phyloP scores from a whole-genome alignment of 2,113 vertebrate genomes.

The Acinonyx jubatus region DNA sequence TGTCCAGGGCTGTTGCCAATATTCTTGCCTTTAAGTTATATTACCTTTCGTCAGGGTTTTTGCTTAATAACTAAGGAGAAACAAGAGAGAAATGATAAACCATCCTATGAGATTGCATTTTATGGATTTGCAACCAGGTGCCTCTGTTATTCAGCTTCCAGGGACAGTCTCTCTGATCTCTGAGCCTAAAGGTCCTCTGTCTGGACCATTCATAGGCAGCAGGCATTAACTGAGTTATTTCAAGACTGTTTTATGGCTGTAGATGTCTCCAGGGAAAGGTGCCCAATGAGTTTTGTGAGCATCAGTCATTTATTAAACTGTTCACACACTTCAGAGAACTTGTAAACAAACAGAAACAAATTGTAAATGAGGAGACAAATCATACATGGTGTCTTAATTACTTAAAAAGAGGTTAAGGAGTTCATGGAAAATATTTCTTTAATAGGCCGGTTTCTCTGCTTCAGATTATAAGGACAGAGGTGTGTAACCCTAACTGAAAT shows the following conservation, averaged over 20 bases:
- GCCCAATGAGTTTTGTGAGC: not conserved
- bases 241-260: conserved; percentile 20
- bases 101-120: not conserved
- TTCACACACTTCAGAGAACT: conserved; percentile 10
- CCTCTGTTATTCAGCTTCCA: not conserved
- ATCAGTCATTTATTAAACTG: conserved; percentile 35
- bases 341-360: not conserved
- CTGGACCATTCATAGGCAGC: not conserved
- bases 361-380: conserved; percentile 26
- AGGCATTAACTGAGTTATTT: conserved; percentile 39
- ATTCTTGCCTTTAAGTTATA: not conserved
- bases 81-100: not conserved
- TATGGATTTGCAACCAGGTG: conserved; percentile 7
- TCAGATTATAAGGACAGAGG: not conserved
- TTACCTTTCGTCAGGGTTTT: not conserved
- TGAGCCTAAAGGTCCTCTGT: not conserved
- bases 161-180: not conserved
- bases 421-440: not conserved
- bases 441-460: not conserved
- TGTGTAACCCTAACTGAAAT: not conserved
- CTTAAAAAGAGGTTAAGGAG: not conserved
- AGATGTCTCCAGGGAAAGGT: not conserved
- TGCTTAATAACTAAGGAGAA: not conserved
- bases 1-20: not conserved
- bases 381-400: not conserved